Evolutionary conservation across 2,113 vertebrate species (phyloP), one percentile per base, ranked within the genome.

Genomic region (Limanda limanda): DNA sequence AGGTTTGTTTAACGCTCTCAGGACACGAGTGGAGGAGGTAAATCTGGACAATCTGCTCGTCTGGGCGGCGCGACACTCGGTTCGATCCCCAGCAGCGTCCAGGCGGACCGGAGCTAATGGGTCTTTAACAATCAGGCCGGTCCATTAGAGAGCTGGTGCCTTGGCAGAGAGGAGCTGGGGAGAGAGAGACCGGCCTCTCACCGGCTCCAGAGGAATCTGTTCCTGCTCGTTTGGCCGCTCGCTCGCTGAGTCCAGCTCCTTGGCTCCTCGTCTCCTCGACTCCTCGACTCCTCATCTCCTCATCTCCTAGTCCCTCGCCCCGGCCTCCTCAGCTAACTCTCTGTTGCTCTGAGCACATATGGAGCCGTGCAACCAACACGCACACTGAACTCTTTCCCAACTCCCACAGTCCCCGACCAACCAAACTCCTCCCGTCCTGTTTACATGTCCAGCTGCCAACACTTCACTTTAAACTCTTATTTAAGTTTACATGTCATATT

Each of bases 131-230:
- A 13, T 52, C 21, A 31, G 5, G 4, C 59, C 60, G 4, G 21
- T 48, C 62, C 55, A 40, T 47, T 12, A 14, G 12, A 21, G 31
- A 60, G 47, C 47, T 0, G 4, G 56, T 20, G 20, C 47, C 45
- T 45, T 25, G 47, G 60, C 25, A 21, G 21, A 48, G 25, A 57
- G 42, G 14, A 45, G 42, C 11, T 14, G 3, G 10, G 14, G 63
- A 74, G 42, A 80, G 77, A 88, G 83, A 78, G 74, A 79, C 54
- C 45, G n/a, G 6, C 47, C 47, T 79, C 79, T 82, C 76, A 61
- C 51, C 9, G 18, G 48, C 74, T 81, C 64, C 79, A 71, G 77
- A 84, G 73, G 72, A 67, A 40, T 40, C 59, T 23, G 21, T 70
- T 71, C 42, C 71, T 58, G 69, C 79, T 88, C 83, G 84, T 76